A percentile compares a stretch with the other conserved stretches of the same genome.
These are phyloP conservation scores for Taxidea taxus DNA, from an alignment of 2,113 vertebrate genomes.

Conservation along the genomic window DNA sequence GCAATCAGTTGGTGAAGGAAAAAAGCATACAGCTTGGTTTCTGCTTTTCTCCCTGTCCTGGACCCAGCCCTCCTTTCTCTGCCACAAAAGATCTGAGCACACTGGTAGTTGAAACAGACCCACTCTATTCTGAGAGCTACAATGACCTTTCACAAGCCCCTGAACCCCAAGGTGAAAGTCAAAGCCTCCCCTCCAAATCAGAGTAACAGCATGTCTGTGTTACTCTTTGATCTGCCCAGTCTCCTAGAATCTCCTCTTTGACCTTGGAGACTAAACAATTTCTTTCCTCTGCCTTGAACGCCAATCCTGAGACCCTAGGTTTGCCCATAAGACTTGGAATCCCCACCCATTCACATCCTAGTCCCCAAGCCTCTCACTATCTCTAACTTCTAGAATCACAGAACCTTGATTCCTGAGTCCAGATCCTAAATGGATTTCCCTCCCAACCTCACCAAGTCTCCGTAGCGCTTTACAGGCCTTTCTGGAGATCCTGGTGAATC, in stretches of 20 bases:
- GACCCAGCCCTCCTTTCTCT: neutral
- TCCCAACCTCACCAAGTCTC: neutral
- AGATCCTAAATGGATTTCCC: neutral
- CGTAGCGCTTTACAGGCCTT: neutral
- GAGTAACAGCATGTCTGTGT: neutral
- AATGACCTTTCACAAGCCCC: neutral
- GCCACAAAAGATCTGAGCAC: neutral
- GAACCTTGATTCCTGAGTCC: neutral
- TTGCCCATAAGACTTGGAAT: neutral
- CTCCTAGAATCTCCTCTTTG: neutral
- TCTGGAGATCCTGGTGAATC: neutral
- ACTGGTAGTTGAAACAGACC: neutral
- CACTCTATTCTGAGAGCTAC: too few species aligned
- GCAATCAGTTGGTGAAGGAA: neutral
- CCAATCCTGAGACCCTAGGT: neutral
- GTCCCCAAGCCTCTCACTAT: neutral
- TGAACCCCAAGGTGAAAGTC: neutral
- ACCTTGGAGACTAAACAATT: neutral
- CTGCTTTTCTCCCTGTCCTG: neutral
- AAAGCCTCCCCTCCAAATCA: neutral
- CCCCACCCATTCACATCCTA: neutral
- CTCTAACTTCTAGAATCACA: neutral
- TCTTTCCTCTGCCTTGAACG: neutral
- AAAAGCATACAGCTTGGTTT: neutral
- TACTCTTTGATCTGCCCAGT: neutral